Percentiles rank a stretch among this genome's conserved stretches.
phyloP scores from a whole-genome alignment of 30 jellyfish, hydroid and myxozoan species.

The Aurelia aurita region DNA sequence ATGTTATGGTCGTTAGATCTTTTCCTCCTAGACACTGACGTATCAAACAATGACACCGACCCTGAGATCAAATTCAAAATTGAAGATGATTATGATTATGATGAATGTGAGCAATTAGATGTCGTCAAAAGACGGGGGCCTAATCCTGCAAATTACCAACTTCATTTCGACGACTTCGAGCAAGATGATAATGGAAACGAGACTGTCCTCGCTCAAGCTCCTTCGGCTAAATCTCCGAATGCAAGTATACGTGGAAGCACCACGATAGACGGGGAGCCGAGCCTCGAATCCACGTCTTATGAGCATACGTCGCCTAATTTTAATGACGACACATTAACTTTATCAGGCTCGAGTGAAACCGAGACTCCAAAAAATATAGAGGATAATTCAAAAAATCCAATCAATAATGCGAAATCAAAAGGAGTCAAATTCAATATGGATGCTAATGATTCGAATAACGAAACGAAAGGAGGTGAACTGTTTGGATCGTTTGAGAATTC shows the following conservation, averaged over 20 bases:
- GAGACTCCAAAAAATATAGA: background rate
- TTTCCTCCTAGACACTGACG: conserved; percentile 1
- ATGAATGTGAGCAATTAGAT: background rate
- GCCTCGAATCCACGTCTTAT: conserved; percentile 4
- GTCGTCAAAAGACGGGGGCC: conserved; percentile 45
- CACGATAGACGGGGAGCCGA: background rate
- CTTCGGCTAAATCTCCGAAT: background rate
- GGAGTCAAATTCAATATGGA: conserved; percentile 61
- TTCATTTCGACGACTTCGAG: conserved; percentile 52
- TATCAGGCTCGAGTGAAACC: conserved; percentile 2
- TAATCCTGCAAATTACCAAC: conserved; percentile 26
- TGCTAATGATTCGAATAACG: background rate
- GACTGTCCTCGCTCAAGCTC: conserved; percentile 30
- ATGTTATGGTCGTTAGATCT: no score
- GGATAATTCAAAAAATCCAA: background rate
- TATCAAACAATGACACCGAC: background rate
- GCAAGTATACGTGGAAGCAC: background rate
- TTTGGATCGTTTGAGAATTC: conserved; percentile 26
- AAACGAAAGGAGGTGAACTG: background rate
- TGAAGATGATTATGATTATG: conserved; percentile 11
- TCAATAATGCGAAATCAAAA: background rate
- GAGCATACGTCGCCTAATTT: background rate
- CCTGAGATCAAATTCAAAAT: conserved; percentile 42
- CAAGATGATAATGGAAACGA: conserved; percentile 32
- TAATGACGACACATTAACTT: background rate